Evolutionary conservation across 1,140 invertebrate genomes (phyloP), one percentile per base, ranked within the genome.

Genomic region (Campodea augens): DNA sequence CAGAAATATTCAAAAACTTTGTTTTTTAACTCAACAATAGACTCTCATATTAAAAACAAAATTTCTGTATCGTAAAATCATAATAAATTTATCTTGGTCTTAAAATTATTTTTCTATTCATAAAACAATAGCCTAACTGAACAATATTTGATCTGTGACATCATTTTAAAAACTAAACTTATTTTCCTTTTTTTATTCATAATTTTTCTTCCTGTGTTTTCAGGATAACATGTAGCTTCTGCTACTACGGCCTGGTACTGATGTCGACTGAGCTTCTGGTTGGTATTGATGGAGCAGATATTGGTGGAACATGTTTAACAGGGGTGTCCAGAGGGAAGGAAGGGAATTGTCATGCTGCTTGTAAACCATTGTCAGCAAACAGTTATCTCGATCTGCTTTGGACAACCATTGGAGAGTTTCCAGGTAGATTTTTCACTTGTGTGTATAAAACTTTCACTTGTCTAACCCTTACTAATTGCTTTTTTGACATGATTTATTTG

Each of bases 371-470:
- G 24, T 74, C 77, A 54, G 85, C 81, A 15, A 74, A 77, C 0
- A 89, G 95, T 58, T 96, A 95, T 56, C 81, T 89, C 61, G 86
- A 93, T 64, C 62, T 96, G 5, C 61, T 95, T 18, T 95, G 88
- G 85, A 95, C 89, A 19, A 93, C 90, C 0, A 62, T 95, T 12
- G 87, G 90, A 0, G 90, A 96, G 67, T 96, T 96, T 66, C 91
- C 91, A 27, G 86, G 85, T 75, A 58, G 43, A n/a, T 38, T 46
- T 44, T 19, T 23, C 12, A 25, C 22, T n/a, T n/a, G n/a, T n/a
- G n/a, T n/a, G n/a, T n/a, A n/a, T n/a, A n/a, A n/a, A 22, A 46
- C 25, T 40, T 40, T 22, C 37, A 27, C 15, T 47, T 20, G 20
- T 23, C 12, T 23, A 15, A 10, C 21, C 27, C 25, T 41, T 43